Evolutionary conservation across 2,113 vertebrate genomes (phyloP).

Genomic region (Eptesicus fuscus): DNA sequence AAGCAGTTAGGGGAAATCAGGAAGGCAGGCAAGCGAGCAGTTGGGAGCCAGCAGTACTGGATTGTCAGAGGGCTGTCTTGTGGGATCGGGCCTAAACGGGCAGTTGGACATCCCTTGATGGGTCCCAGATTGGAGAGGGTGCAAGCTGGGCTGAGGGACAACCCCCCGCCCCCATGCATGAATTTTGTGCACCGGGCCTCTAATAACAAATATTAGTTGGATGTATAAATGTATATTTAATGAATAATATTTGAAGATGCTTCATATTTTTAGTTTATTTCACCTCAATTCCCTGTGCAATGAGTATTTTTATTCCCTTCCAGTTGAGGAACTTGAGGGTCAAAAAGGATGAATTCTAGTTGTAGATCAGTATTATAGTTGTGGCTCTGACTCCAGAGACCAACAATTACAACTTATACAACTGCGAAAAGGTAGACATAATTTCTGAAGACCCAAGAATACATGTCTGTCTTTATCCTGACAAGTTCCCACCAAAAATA

Average conservation of each 20-base stretch:
- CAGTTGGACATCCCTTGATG: too few relatives aligned
- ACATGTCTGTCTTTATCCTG: background rate
- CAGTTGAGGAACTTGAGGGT: background rate
- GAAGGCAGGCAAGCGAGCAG: too few relatives aligned
- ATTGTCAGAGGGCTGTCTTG: too few relatives aligned
- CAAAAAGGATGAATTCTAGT: background rate
- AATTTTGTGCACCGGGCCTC: too few relatives aligned
- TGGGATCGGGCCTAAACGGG: too few relatives aligned
- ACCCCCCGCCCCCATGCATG: too few relatives aligned
- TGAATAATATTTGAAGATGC: background rate
- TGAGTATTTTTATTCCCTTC: background rate
- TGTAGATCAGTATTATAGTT: background rate
- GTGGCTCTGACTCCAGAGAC: background rate
- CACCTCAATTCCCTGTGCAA: background rate
- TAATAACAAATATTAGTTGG: slow-evolving; percentile 20
- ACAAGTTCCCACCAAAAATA: background rate
- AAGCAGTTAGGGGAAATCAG: too few relatives aligned
- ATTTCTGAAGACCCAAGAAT: background rate
- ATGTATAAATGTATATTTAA: slow-evolving; percentile 4
- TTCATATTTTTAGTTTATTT: background rate
- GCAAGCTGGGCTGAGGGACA: too few relatives aligned
- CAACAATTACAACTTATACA: background rate
- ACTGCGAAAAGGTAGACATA: background rate
- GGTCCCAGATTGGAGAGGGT: too few relatives aligned
- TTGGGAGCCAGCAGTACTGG: too few relatives aligned